phyloP scores from a whole-genome alignment of 2,113 vertebrate genomes.

The Sorex fumeus region DNA sequence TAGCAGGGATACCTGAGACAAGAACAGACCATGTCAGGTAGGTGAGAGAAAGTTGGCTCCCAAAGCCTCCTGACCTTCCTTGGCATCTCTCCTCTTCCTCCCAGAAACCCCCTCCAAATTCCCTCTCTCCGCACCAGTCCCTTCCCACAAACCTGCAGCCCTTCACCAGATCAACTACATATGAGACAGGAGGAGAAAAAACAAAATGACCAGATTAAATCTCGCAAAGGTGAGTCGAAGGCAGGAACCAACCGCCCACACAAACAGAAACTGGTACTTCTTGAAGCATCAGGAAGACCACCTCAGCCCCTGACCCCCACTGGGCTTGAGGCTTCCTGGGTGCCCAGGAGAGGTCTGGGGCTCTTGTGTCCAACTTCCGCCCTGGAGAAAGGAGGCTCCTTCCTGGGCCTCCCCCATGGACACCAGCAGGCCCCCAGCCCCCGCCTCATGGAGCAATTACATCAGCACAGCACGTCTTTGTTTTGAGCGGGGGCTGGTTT shows the following conservation, averaged over 20 bases:
- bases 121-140: constrained; percentile 8
- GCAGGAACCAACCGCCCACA: neutral
- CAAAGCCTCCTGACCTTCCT: rapidly evolving
- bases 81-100: neutral
- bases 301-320: neutral
- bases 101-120: neutral
- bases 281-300: neutral
- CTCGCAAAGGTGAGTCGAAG: neutral
- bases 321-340: neutral
- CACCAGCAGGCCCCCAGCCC: neutral
- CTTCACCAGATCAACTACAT: neutral
- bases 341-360: neutral
- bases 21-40: neutral
- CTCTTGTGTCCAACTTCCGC: neutral
- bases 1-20: too few species aligned
- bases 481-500: constrained; percentile 72
- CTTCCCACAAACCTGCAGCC: neutral
- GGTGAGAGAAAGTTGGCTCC: neutral
- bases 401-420: neutral
- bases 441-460: constrained; percentile 65
- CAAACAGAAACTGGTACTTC: neutral
- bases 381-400: constrained; percentile 11
- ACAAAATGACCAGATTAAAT: constrained; percentile 8
- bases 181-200: neutral
- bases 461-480: constrained; percentile 84